Evolutionary conservation across 35 echinoderm and acorn worm genomes (phyloP), one percentile per base, ranked within the genome.

Genomic region (Apostichopus californicus): DNA sequence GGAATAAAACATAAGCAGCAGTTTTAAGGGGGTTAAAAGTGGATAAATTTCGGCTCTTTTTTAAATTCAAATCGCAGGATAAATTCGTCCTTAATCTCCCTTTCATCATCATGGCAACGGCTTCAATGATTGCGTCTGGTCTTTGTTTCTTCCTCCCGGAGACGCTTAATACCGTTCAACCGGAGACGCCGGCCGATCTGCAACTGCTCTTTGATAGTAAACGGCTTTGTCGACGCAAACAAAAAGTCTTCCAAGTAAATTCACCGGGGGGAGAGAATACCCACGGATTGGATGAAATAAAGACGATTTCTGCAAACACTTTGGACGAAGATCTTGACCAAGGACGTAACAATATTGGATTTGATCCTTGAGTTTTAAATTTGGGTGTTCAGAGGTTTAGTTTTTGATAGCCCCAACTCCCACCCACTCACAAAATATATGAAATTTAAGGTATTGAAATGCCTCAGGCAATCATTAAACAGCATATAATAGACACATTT

Each of bases 101-200:
- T 21, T 85, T 85, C 81, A 85, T 85, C 81, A 85, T 85, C 57
- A 85, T 20, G 81, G 81, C 81, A 20, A 54, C 54, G 10, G 20
- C 24, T 5, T 15, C 81, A 20, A 15, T 85, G 81, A 7, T 85
- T 1, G 13, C 81, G 5, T 54, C 81, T 57, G 13, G 55, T 9
- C 81, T 85, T 5, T 85, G 81, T 15, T 23, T 85, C 54, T 23
- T 85, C 3, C 81, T 85, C 54, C 81, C 81, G 5, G 55, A 85
- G 17, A 85, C 81, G 10, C 57, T 85, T 9, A 85, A 85, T 12
- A 60, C 52, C 4, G 57, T 59, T 85, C 81, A 85, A 20, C 81
- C 81, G 9, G 81, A 85, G 57, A 85, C 81, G 21, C 81, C 81
- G n/a, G 81, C 54, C 54, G 81, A 85, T 59, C 81, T 85, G 4